These are phyloP conservation scores for Steatocranus sp. DNA, from an alignment of 2,797 vertebrate species.

Conservation along the genomic window DNA sequence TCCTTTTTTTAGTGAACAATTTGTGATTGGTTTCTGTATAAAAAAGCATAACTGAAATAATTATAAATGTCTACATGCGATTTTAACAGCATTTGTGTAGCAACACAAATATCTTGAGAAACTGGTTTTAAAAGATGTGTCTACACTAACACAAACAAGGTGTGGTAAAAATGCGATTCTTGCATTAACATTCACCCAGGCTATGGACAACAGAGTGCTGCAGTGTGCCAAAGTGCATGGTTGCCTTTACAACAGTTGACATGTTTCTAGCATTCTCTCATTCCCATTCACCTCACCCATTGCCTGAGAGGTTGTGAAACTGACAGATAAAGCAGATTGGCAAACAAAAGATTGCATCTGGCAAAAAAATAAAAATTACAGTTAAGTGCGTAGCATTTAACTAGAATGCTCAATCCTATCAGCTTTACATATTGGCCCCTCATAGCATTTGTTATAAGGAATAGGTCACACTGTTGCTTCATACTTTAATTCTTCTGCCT, in stretches of 20 bases:
- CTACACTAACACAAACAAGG: neutral
- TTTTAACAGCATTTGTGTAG: neutral
- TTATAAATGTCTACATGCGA: neutral
- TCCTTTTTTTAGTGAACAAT: neutral
- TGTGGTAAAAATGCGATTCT: neutral
- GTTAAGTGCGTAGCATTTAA: neutral
- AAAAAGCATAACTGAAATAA: neutral
- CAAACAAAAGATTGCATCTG: slow-evolving; percentile 25
- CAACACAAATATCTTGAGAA: neutral
- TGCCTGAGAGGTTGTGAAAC: slow-evolving; percentile 41
- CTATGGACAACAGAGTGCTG: slow-evolving; percentile 6
- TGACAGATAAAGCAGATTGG: slow-evolving; percentile 54
- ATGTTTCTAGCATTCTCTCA: slow-evolving; percentile 19
- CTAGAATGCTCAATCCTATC: neutral
- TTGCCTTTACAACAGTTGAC: slow-evolving; percentile 23
- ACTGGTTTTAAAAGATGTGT: neutral
- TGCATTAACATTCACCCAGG: neutral
- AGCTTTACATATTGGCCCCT: neutral
- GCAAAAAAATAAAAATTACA: neutral
- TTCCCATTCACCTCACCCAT: slow-evolving; percentile 15
- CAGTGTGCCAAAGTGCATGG: neutral
- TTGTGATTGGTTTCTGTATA: neutral
- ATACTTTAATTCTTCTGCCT: neutral
- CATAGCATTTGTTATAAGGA: neutral
- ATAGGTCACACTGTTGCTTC: neutral